Evolutionary conservation across 2,113 vertebrate species (phyloP).

Genomic region (Eulacestoma nigropectus): DNA sequence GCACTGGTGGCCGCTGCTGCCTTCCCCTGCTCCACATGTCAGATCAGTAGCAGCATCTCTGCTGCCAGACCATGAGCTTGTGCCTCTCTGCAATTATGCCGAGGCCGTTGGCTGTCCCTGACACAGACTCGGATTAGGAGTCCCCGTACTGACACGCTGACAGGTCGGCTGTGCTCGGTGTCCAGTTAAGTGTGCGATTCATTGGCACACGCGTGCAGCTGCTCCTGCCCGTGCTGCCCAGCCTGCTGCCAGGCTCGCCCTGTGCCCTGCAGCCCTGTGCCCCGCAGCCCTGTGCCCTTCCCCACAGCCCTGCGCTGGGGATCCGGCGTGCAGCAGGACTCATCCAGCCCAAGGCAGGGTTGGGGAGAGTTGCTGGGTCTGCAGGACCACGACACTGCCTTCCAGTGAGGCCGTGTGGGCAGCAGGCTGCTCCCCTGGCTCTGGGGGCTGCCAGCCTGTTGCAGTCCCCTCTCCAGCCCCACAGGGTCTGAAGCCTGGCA

Average conservation of each 20-base stretch:
- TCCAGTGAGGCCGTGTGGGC: neutral
- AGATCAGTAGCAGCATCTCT: slow-evolving; percentile 49
- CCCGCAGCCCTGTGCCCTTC: neutral
- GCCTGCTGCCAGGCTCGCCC: neutral
- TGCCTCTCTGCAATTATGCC: slow-evolving; percentile 11
- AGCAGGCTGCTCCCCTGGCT: neutral
- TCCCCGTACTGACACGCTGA: slow-evolving; percentile 33
- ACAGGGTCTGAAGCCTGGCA: neutral
- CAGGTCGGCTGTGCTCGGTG: neutral
- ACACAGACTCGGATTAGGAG: slow-evolving; percentile 54
- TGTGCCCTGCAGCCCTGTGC: neutral
- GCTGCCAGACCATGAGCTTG: slow-evolving; percentile 30
- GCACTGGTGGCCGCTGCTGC: fast-evolving
- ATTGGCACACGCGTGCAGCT: neutral
- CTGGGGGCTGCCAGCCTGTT: neutral
- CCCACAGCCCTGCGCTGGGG: neutral
- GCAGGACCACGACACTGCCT: fast-evolving
- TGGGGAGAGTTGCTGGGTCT: neutral
- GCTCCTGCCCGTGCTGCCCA: neutral
- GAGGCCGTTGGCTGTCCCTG: slow-evolving; percentile 25
- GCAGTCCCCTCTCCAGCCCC: neutral
- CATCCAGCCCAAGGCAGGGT: fast-evolving
- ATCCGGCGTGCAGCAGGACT: fast-evolving
- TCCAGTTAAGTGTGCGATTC: slow-evolving; percentile 12
- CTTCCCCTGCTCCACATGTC: neutral